phyloP scores from a whole-genome alignment of 2,888 invertebrate genomes.

The Sthenelais limicola region DNA sequence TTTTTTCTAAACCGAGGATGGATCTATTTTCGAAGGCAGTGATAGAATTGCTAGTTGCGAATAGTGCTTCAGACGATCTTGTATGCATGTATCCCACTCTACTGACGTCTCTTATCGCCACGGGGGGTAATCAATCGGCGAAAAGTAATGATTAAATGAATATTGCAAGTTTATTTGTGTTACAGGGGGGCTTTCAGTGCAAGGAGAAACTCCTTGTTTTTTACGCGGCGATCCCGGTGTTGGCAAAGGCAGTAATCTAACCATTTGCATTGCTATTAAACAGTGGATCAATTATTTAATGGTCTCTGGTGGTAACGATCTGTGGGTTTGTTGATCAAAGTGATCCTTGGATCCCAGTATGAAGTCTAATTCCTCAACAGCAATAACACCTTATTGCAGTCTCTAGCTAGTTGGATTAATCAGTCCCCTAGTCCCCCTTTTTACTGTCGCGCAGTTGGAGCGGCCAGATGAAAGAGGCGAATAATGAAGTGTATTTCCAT shows the following conservation, averaged over 20 bases:
- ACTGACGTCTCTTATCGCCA: too few relatives aligned
- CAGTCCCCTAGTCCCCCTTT: not conserved
- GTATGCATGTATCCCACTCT: too few relatives aligned
- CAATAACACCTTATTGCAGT: not conserved
- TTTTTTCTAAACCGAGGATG: too few relatives aligned
- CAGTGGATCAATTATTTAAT: constrained; percentile 29
- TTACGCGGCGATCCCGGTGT: not conserved
- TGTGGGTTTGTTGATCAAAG: constrained; percentile 24
- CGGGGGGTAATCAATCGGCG: too few relatives aligned
- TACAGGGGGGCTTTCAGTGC: constrained; percentile 25
- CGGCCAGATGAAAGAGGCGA: constrained; percentile 11
- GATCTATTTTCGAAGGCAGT: too few relatives aligned
- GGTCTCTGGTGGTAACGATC: constrained; percentile 27
- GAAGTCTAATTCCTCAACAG: constrained; percentile 16
- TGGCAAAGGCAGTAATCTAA: constrained; percentile 20
- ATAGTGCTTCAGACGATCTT: too few relatives aligned
- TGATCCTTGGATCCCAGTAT: constrained; percentile 11
- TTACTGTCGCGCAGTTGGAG: not conserved
- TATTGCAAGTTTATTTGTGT: constrained; percentile 30
- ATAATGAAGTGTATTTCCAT: constrained; percentile 27
- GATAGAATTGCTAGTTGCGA: too few relatives aligned
- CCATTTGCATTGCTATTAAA: constrained; percentile 32
- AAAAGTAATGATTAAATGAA: too few relatives aligned
- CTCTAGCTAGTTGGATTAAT: not conserved
- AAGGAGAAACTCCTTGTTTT: too few relatives aligned